Evolutionary conservation across 1,140 invertebrate species (phyloP).

Genomic region (Cyclina sinensis): DNA sequence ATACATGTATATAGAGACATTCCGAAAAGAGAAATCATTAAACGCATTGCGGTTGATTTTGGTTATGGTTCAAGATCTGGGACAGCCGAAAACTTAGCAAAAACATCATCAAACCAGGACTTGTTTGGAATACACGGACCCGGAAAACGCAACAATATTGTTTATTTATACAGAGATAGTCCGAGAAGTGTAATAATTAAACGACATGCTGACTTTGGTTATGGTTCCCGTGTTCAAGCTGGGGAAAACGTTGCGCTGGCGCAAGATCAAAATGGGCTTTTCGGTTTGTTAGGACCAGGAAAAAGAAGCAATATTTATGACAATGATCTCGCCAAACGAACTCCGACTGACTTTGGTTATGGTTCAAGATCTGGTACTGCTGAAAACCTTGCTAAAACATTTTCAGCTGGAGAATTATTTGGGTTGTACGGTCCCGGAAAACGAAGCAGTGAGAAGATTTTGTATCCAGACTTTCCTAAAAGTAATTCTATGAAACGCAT

Average conservation of each 20-base stretch:
- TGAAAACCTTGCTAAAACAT: too few species aligned
- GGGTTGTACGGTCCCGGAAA: background rate
- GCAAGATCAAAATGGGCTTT: background rate
- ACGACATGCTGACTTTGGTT: background rate
- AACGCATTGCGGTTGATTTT: background rate
- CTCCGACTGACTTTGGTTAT: too few species aligned
- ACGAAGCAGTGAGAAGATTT: background rate
- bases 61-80: constrained; percentile 32
- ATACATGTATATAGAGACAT: background rate
- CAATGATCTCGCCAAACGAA: background rate
- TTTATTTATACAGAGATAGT: background rate
- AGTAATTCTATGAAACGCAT: too few species aligned
- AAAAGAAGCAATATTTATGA: background rate
- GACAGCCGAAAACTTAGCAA: background rate
- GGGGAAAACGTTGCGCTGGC: background rate
- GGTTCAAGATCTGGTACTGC: too few species aligned
- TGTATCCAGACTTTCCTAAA: background rate
- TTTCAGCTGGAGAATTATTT: background rate
- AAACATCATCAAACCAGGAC: background rate
- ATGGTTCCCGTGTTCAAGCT: background rate
- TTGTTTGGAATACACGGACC: constrained; percentile 15
- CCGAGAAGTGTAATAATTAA: background rate
- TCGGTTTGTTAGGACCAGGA: constrained; percentile 1
- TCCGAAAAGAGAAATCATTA: too few species aligned
- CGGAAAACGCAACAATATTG: background rate